Base-by-base conservation (phyloP, 2,888 invertebrate species). In the Lissonota sp. region DNA sequence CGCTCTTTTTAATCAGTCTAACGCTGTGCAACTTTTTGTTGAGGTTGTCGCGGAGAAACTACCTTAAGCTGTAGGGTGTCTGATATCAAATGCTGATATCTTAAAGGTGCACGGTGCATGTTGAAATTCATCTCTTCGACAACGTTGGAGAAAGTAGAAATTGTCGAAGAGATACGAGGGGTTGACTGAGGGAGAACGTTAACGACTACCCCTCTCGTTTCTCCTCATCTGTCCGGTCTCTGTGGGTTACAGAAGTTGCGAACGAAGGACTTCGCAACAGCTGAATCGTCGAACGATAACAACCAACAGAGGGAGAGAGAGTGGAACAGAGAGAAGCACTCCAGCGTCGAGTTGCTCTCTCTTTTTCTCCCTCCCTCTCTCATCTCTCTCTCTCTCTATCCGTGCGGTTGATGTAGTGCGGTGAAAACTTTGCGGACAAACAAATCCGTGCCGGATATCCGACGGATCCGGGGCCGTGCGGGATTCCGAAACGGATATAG, bases 371-470 rank as follows among this genome's bases (percentile, higher is more conserved):
- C 58, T 55, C 16, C 26, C 44, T 44, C 70, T n/a, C n/a, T n/a
- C n/a, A n/a, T n/a, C n/a, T n/a, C n/a, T n/a, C n/a, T n/a, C n/a
- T n/a, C n/a, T n/a, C 55, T 55, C 26, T 8, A 26, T 77, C 60
- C 37, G 86, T 88, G 87, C 86, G 86, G 87, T 88, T 88, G 89
- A 90, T 90, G 90, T 90, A 90, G 86, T 88, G 89, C 87, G 88
- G 89, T 88, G 86, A 90, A 83, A 91, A 91, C 90, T 91, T 91
- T 89, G 89, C 88, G 88, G 90, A 87, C 91, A 91, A 91, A 91
- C 91, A 91, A 91, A 91, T 91, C 90, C 90, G 87, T 88, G 86
- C 87, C 89, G 91, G 90, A 90, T 88, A 90, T 88, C 87, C 88
- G 86, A 82, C 82, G 86, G 85, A 87, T 86, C 84, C 83, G 83